Percentiles rank a stretch among this genome's conserved stretches.
Evolutionary conservation across 35 echinoderm and acorn worm species (phyloP).

Genomic region (Heliocidaris erythrogramma): DNA sequence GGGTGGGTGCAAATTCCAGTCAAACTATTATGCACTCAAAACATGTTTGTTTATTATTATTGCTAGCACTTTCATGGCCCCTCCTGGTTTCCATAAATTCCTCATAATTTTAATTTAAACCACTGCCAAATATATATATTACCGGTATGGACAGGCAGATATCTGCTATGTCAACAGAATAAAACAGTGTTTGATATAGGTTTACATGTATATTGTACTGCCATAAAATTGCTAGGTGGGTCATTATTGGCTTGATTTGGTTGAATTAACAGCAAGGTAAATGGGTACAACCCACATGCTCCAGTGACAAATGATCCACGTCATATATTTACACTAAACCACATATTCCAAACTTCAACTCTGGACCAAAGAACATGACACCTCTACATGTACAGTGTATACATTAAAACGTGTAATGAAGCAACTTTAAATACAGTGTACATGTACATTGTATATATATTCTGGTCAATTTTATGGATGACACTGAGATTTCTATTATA

Average conservation of each 20-base stretch:
- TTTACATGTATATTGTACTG: background rate
- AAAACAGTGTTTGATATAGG: background rate
- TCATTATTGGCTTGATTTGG: background rate
- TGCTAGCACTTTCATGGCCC: background rate
- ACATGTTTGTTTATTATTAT: background rate
- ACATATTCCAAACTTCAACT: too few species aligned
- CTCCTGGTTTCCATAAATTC: background rate
- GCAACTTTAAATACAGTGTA: too few species aligned
- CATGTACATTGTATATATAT: too few species aligned
- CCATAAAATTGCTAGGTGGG: constrained; percentile 4
- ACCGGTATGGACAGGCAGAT: background rate
- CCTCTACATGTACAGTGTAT: too few species aligned
- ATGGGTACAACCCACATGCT: too few species aligned
- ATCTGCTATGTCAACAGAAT: background rate
- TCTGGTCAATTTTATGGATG: too few species aligned
- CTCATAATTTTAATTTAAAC: background rate
- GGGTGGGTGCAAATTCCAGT: background rate
- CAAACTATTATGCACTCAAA: background rate
- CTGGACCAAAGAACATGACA: too few species aligned
- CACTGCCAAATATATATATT: too few species aligned
- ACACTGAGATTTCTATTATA: too few species aligned
- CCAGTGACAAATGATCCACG: too few species aligned
- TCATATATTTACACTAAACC: too few species aligned
- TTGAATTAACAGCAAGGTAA: background rate
- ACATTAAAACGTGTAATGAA: too few species aligned